Percentiles rank a stretch among this genome's conserved stretches.
These are phyloP conservation scores for Syrrhaptes paradoxus DNA, from an alignment of 2,113 vertebrate species.

Conservation along the genomic window DNA sequence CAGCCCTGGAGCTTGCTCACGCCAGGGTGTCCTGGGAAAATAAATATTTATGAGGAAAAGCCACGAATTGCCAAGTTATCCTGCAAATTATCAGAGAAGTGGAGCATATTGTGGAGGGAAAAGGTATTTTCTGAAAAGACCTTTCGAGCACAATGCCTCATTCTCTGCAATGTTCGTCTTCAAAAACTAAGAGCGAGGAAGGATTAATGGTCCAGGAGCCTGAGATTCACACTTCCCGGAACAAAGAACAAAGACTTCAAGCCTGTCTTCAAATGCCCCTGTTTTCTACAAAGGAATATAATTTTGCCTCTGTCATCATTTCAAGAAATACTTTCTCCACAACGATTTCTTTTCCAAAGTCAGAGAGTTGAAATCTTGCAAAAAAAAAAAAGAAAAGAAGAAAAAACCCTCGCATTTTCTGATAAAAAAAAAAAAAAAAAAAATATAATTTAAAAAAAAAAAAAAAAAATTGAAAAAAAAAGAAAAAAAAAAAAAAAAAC, in stretches of 20 bases:
- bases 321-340: constrained; percentile 49
- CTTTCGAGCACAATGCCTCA: constrained; percentile 59
- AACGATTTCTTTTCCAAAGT: constrained; percentile 30
- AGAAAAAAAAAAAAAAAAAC: neutral
- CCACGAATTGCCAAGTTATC: constrained; percentile 41
- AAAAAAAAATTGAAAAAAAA: neutral
- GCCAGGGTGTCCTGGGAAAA: neutral
- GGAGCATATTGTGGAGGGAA: constrained; percentile 26
- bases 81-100: constrained; percentile 49
- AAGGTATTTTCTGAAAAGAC: constrained; percentile 57
- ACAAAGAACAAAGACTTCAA: constrained; percentile 59
- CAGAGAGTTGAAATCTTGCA: constrained; percentile 45
- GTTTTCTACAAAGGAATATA: constrained; percentile 70
- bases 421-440: neutral
- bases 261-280: constrained; percentile 56
- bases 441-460: too few relatives aligned
- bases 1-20: neutral
- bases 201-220: constrained; percentile 58
- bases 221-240: constrained; percentile 35
- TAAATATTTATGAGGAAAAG: constrained; percentile 72
- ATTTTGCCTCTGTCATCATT: constrained; percentile 69
- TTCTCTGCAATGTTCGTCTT: constrained; percentile 57
- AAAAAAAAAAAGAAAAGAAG: neutral
- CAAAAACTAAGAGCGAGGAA: constrained; percentile 47
- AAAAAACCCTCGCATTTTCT: neutral